Evolutionary conservation across 2,797 vertebrate genomes (phyloP).

Genomic region (Synaphobranchus kaupii): DNA sequence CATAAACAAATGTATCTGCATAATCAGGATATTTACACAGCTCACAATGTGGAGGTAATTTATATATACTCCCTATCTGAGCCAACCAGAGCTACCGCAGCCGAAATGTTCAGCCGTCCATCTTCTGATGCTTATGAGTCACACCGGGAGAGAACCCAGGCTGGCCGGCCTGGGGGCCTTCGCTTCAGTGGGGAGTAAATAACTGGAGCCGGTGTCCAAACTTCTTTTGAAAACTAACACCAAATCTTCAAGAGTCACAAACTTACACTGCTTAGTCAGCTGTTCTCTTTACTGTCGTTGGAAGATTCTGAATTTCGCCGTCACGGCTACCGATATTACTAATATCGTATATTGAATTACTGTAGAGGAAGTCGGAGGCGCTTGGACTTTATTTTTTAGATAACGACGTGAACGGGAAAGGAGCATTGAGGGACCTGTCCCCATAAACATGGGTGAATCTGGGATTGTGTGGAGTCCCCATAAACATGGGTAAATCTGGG

Average conservation of each 20-base stretch:
- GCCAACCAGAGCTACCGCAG: not conserved
- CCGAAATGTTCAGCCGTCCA: not conserved
- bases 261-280: not conserved
- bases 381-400: too few relatives aligned
- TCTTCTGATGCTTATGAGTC: not conserved
- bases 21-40: slow-evolving; percentile 1
- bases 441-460: not conserved
- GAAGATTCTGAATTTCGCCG: not conserved
- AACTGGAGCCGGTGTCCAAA: not conserved
- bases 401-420: too few relatives aligned
- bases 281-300: not conserved
- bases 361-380: not conserved
- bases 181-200: not conserved
- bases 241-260: not conserved
- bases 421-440: too few relatives aligned
- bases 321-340: not conserved
- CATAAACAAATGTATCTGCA: not conserved
- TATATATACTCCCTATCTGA: not conserved
- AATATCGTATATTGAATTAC: not conserved
- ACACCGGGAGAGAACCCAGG: not conserved
- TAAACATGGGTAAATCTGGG: not conserved
- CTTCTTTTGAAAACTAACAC: not conserved
- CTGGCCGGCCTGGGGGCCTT: not conserved
- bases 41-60: not conserved
- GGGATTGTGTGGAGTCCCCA: not conserved